phyloP scores from a whole-genome alignment of 1,140 invertebrate species.

The Parasteatoda tepidariorum region DNA sequence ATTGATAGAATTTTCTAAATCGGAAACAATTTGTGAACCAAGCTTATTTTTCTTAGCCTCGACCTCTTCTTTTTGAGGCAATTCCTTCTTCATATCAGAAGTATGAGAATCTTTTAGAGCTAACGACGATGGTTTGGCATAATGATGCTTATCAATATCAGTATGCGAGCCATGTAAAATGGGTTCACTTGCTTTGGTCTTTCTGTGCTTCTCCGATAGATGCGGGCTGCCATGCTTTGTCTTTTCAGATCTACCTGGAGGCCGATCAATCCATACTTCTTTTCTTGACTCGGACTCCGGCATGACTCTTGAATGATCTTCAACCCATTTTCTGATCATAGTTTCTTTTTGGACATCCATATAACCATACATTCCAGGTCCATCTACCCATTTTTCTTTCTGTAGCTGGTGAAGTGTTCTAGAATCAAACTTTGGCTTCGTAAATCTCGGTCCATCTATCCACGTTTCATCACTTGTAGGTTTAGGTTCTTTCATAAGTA shows the following conservation, averaged over 20 bases:
- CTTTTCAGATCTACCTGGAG: slow-evolving; percentile 20
- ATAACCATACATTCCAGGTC: slow-evolving; percentile 79
- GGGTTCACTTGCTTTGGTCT: not conserved
- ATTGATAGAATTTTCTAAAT: slow-evolving; percentile 47
- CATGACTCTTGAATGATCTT: slow-evolving; percentile 76
- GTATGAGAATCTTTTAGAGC: not conserved
- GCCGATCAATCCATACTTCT: slow-evolving; percentile 62
- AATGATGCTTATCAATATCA: slow-evolving; percentile 17
- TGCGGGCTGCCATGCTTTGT: not conserved
- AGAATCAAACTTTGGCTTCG: slow-evolving; percentile 71
- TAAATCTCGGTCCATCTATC: slow-evolving; percentile 93
- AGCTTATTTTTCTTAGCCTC: not conserved
- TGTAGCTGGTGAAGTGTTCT: slow-evolving; percentile 71
- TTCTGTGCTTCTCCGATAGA: not conserved
- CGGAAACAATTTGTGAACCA: slow-evolving; percentile 4
- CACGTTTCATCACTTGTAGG: slow-evolving; percentile 84
- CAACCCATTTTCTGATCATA: slow-evolving; percentile 87
- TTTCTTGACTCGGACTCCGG: slow-evolving; percentile 55
- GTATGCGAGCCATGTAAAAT: not conserved
- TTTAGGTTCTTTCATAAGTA: slow-evolving; percentile 41
- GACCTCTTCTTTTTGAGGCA: slow-evolving; percentile 4
- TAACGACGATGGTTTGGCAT: slow-evolving; percentile 10
- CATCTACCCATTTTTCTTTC: slow-evolving; percentile 94
- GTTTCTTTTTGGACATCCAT: slow-evolving; percentile 92
- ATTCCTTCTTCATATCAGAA: not conserved